Conservation (phyloP, 1,140 invertebrate species). For the Drusus annulatus region DNA sequence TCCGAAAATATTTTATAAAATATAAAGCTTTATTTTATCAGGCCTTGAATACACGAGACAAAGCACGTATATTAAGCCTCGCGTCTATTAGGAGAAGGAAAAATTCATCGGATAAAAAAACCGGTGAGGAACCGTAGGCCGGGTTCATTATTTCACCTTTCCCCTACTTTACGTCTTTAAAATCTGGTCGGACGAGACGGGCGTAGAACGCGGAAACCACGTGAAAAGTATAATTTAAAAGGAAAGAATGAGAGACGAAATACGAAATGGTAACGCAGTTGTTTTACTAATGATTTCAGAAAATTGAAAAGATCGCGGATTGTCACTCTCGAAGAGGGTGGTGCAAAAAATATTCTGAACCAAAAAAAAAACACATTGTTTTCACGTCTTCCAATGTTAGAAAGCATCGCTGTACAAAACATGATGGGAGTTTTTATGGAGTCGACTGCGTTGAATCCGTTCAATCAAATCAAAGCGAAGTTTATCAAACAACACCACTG, state of each 20-base stretch:
- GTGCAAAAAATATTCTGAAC: not conserved
- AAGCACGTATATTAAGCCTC: conserved; percentile 18
- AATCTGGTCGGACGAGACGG: not conserved
- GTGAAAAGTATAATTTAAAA: conserved; percentile 18
- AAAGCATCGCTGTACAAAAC: too few relatives aligned
- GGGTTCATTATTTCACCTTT: conserved; percentile 26
- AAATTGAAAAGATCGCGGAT: not conserved
- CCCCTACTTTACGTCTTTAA: conserved; percentile 4
- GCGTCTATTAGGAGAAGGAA: not conserved
- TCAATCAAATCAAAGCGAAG: too few relatives aligned
- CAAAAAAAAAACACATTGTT: too few relatives aligned
- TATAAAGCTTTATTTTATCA: too few relatives aligned
- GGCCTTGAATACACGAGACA: not conserved
- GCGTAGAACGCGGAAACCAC: not conserved
- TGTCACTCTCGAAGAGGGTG: not conserved
- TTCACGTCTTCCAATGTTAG: too few relatives aligned
- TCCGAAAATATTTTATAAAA: too few relatives aligned
- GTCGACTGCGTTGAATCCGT: too few relatives aligned
- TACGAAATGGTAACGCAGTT: conserved; percentile 22
- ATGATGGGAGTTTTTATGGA: too few relatives aligned
- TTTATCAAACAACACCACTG: too few relatives aligned
- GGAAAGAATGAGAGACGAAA: conserved; percentile 8
- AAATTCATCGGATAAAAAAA: not conserved
- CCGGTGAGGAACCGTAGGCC: not conserved
- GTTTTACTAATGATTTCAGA: conserved; percentile 33